These are phyloP conservation scores for Fissipunctia ypsillon DNA, from an alignment of 2,888 invertebrate genomes.

Conservation along the genomic window DNA sequence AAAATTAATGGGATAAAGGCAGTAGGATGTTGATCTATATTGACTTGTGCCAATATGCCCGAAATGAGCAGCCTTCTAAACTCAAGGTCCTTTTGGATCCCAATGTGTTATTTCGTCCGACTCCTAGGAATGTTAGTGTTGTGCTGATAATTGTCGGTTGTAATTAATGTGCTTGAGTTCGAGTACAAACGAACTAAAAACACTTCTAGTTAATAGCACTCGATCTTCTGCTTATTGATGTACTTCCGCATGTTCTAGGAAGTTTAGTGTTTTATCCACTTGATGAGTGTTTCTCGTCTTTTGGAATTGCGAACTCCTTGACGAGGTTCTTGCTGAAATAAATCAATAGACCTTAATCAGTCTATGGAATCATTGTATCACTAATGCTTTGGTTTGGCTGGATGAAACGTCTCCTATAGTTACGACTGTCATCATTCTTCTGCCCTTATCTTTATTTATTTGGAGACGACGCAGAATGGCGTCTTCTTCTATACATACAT, in stretches of 20 bases:
- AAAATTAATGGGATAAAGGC: too few species aligned
- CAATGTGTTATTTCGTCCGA: background rate
- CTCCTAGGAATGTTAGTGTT: background rate
- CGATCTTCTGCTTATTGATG: constrained; percentile 13
- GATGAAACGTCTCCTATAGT: background rate
- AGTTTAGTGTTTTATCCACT: background rate
- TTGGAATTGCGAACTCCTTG: background rate
- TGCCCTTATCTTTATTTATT: background rate
- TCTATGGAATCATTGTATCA: background rate
- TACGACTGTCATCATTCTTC: background rate
- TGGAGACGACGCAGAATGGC: background rate
- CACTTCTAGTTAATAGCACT: constrained; percentile 37
- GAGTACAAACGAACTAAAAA: constrained; percentile 31
- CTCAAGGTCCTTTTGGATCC: background rate
- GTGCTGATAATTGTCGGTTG: constrained; percentile 1
- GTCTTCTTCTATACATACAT: background rate
- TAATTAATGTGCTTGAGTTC: constrained; percentile 34
- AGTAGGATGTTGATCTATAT: background rate
- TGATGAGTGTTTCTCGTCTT: background rate
- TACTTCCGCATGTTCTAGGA: constrained; percentile 15
- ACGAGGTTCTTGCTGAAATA: background rate
- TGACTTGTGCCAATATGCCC: background rate
- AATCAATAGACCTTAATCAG: too few species aligned
- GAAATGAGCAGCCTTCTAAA: background rate
- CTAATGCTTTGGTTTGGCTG: background rate